Evolutionary conservation across 2,888 invertebrate species (phyloP).

Genomic region (Lycocerus yunnanus): DNA sequence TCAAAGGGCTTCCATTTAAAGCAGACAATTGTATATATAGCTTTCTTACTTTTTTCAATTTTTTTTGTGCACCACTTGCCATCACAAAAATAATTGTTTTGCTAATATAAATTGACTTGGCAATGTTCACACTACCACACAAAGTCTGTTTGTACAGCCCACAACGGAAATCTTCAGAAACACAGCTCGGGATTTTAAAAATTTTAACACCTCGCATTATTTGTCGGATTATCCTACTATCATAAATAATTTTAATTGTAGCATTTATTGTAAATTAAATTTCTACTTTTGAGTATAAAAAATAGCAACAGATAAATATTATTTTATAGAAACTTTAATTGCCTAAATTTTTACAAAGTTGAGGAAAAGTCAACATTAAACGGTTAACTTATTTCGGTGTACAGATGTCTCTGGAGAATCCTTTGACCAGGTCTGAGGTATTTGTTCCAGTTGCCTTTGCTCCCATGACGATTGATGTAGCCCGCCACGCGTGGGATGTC

Average conservation of each 20-base stretch:
- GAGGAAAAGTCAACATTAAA: conserved; percentile 17
- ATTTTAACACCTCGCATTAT: conserved; percentile 16
- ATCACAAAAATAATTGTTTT: conserved; percentile 10
- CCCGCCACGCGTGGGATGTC: conserved; percentile 40
- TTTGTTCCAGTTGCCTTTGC: conserved; percentile 31
- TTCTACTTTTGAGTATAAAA: too few relatives aligned
- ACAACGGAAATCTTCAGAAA: conserved; percentile 26
- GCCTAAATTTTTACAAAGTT: background rate
- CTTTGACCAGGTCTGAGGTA: conserved; percentile 28
- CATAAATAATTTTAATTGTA: background rate
- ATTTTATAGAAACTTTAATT: background rate
- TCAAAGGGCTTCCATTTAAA: conserved; percentile 7
- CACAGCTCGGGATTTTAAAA: conserved; percentile 17
- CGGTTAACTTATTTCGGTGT: conserved; percentile 20
- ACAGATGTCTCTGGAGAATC: conserved; percentile 16
- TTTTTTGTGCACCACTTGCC: background rate
- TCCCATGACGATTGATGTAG: conserved; percentile 35
- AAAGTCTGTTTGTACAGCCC: conserved; percentile 28
- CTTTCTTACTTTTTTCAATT: background rate
- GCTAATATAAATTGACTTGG: conserved; percentile 27
- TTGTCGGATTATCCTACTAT: conserved; percentile 17
- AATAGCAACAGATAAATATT: background rate
- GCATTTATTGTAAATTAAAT: too few relatives aligned
- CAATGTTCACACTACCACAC: conserved; percentile 27
- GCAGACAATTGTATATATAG: background rate